Evolutionary conservation across 2,797 vertebrate genomes (phyloP).

Genomic region (Takifugu ocellatus): DNA sequence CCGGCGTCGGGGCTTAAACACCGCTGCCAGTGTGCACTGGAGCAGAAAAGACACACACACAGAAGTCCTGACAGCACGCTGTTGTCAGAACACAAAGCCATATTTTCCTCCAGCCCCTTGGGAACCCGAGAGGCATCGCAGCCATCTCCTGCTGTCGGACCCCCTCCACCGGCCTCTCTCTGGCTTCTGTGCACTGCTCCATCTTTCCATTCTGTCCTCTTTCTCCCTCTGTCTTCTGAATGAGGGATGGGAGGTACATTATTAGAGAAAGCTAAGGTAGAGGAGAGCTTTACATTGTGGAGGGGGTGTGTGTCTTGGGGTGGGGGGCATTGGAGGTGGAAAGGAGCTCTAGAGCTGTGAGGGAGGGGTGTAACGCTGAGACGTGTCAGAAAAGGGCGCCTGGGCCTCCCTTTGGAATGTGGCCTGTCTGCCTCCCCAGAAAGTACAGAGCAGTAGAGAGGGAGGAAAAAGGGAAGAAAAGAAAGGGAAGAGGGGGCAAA

Average conservation of each 20-base stretch:
- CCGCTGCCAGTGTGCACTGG: constrained; percentile 61
- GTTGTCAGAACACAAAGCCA: constrained; percentile 76
- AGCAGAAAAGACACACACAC: constrained; percentile 61
- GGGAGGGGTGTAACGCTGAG: constrained; percentile 78
- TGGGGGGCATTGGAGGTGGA: constrained; percentile 38
- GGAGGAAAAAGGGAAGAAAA: constrained; percentile 53
- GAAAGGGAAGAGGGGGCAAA: constrained; percentile 54
- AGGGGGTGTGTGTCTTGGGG: not conserved
- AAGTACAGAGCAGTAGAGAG: constrained; percentile 65
- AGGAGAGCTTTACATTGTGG: constrained; percentile 36
- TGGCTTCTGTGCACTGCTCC: constrained; percentile 6
- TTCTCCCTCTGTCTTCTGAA: constrained; percentile 1
- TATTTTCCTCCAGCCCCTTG: constrained; percentile 71
- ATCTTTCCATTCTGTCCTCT: not conserved
- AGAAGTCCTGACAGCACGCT: constrained; percentile 59
- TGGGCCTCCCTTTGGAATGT: constrained; percentile 84
- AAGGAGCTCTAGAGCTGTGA: constrained; percentile 66
- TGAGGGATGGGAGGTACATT: not conserved
- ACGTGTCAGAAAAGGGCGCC: constrained; percentile 81
- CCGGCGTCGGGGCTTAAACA: constrained; percentile 67
- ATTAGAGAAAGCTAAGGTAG: constrained; percentile 41
- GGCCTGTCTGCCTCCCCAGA: constrained; percentile 79
- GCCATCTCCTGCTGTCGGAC: constrained; percentile 65
- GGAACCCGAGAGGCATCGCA: constrained; percentile 76
- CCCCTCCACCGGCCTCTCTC: constrained; percentile 37